A percentile compares a stretch with the other conserved stretches of the same genome.
These are phyloP conservation scores for Psettodes erumei DNA, from an alignment of 2,113 vertebrate genomes.

Conservation along the genomic window DNA sequence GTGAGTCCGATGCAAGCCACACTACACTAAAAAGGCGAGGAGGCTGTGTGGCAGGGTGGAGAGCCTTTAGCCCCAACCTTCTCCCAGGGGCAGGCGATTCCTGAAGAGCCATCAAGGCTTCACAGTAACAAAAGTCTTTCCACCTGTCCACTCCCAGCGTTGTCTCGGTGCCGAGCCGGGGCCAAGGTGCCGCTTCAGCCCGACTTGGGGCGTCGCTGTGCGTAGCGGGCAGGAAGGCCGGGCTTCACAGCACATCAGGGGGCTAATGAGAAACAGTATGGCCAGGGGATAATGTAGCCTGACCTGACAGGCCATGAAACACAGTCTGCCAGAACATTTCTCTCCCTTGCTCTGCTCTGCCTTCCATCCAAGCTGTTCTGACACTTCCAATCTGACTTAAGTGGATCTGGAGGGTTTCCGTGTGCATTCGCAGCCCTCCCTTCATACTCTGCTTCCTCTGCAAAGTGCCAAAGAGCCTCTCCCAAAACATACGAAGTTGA, in stretches of 20 bases:
- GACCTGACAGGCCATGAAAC: constrained; percentile 72
- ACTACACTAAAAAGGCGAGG: too few relatives aligned
- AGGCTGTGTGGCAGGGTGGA: too few relatives aligned
- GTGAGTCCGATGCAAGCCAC: too few relatives aligned
- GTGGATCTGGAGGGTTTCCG: constrained; percentile 61
- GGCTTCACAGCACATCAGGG: constrained; percentile 67
- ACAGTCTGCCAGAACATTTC: constrained; percentile 53
- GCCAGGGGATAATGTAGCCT: constrained; percentile 60
- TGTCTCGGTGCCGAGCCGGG: constrained; percentile 17
- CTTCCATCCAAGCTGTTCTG: constrained; percentile 59
- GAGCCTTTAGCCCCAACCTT: too few relatives aligned
- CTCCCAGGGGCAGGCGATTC: too few relatives aligned
- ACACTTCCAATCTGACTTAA: constrained; percentile 71
- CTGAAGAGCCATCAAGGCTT: too few relatives aligned
- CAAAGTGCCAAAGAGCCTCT: constrained; percentile 22
- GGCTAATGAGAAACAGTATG: constrained; percentile 78
- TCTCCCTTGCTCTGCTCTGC: constrained; percentile 48
- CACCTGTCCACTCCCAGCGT: constrained; percentile 39
- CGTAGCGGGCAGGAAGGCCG: constrained; percentile 32
- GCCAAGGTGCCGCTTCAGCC: constrained; percentile 29
- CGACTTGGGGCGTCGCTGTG: constrained; percentile 4
- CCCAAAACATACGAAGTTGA: neutral
- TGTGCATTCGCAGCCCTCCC: constrained; percentile 28
- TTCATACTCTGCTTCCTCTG: constrained; percentile 19
- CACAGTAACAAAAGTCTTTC: too few relatives aligned